A percentile compares a stretch with the other conserved stretches of the same genome.
These are phyloP conservation scores for Hypsopygia costalis DNA, from an alignment of 2,888 invertebrate species.

Conservation along the genomic window DNA sequence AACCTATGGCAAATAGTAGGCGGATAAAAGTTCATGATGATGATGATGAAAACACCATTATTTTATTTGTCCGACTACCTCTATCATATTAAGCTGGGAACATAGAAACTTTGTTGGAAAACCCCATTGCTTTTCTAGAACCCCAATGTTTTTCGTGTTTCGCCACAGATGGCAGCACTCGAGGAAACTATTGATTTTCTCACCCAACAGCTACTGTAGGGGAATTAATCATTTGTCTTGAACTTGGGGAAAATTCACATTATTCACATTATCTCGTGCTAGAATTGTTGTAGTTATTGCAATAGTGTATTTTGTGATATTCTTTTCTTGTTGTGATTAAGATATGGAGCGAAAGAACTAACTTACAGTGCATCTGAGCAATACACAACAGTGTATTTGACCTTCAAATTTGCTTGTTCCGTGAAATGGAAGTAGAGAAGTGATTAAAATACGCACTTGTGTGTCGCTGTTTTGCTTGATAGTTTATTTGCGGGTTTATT, in stretches of 20 bases:
- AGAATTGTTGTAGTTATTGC: constrained; percentile 28
- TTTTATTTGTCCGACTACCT: neutral
- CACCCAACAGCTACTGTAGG: constrained; percentile 30
- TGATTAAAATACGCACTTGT: constrained; percentile 60
- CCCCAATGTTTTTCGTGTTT: constrained; percentile 9
- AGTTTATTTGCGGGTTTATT: constrained; percentile 73
- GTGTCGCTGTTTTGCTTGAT: constrained; percentile 63
- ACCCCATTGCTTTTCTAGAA: neutral
- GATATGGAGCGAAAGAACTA: constrained; percentile 1
- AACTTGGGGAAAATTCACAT: constrained; percentile 53
- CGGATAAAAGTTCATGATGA: too few relatives aligned
- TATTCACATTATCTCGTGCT: constrained; percentile 29
- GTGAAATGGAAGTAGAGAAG: constrained; percentile 50
- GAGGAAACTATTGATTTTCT: constrained; percentile 62
- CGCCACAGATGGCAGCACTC: constrained; percentile 55
- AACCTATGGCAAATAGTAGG: too few relatives aligned
- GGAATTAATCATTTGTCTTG: constrained; percentile 66
- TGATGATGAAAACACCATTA: too few relatives aligned
- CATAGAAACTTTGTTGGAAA: neutral
- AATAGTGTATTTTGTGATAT: constrained; percentile 13
- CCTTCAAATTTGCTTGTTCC: constrained; percentile 29
- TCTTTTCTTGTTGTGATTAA: constrained; percentile 8
- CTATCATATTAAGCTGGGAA: neutral
- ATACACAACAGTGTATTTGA: constrained; percentile 19
- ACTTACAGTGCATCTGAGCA: neutral